Conservation (phyloP, 2,113 vertebrate genomes). For the Oryzias woworae region DNA sequence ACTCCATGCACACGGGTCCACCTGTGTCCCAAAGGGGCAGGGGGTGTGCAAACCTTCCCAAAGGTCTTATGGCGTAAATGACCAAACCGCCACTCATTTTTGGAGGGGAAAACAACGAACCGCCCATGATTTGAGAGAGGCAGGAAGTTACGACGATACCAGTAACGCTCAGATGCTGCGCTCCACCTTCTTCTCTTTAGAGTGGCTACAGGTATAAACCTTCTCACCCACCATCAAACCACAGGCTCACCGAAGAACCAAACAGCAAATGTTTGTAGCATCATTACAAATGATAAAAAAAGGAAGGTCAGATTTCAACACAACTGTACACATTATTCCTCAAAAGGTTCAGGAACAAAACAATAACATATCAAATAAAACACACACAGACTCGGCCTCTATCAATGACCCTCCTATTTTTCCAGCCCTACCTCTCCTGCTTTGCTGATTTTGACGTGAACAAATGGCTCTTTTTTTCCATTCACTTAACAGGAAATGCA, state of each 20-base stretch:
- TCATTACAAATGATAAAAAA: no score
- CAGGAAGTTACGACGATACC: conserved; percentile 57
- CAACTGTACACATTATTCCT: no score
- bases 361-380: conserved; percentile 14
- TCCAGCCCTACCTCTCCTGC: conserved; percentile 62
- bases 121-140: conserved; percentile 23
- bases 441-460: conserved; percentile 90
- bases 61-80: conserved; percentile 28
- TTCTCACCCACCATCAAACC: conserved; percentile 43
- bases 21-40: conserved; percentile 43
- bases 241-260: conserved; percentile 29
- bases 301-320: no score
- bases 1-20: conserved; percentile 11
- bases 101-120: conserved; percentile 48
- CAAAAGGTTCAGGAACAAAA: background rate
- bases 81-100: conserved; percentile 6
- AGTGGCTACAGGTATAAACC: conserved; percentile 35
- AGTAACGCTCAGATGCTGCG: conserved; percentile 27
- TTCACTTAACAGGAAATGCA: conserved; percentile 94
- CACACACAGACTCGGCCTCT: background rate
- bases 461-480: conserved; percentile 94
- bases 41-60: conserved; percentile 5
- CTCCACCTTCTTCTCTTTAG: conserved; percentile 53
- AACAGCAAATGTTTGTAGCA: conserved; percentile 14
- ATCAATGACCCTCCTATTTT: conserved; percentile 28